Conservation (phyloP, 2,113 vertebrate species). For the Aegithalos caudatus region DNA sequence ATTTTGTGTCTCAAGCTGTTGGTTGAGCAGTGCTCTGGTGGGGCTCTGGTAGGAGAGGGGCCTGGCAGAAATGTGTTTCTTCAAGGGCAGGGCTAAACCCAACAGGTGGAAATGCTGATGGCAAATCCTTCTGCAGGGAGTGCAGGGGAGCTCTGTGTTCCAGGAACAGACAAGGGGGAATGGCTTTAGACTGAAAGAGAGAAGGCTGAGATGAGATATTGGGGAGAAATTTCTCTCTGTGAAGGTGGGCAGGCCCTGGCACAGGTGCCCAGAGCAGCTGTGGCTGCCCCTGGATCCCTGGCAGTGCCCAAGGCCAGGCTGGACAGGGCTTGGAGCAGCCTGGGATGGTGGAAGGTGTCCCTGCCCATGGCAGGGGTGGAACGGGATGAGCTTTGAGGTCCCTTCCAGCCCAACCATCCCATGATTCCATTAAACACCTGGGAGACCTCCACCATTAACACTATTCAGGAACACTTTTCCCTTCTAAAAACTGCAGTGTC, state of each 20-base stretch:
- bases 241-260: neutral
- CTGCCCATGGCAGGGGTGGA: neutral
- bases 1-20: too few relatives aligned
- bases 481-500: neutral
- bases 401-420: neutral
- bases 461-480: neutral
- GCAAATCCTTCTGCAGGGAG: neutral
- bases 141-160: neutral
- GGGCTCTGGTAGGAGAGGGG: neutral
- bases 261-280: neutral
- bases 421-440: neutral
- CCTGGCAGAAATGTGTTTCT: neutral
- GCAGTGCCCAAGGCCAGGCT: neutral
- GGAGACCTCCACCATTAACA: neutral
- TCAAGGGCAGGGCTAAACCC: neutral
- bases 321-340: fast-evolving
- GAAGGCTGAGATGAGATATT: neutral
- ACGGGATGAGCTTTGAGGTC: neutral
- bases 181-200: neutral
- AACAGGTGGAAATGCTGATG: neutral
- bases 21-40: neutral
- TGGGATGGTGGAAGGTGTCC: neutral
- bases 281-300: neutral
- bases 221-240: neutral
- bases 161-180: neutral